These are phyloP conservation scores for Miniopterus natalensis DNA, from an alignment of 2,113 vertebrate genomes.

Conservation along the genomic window DNA sequence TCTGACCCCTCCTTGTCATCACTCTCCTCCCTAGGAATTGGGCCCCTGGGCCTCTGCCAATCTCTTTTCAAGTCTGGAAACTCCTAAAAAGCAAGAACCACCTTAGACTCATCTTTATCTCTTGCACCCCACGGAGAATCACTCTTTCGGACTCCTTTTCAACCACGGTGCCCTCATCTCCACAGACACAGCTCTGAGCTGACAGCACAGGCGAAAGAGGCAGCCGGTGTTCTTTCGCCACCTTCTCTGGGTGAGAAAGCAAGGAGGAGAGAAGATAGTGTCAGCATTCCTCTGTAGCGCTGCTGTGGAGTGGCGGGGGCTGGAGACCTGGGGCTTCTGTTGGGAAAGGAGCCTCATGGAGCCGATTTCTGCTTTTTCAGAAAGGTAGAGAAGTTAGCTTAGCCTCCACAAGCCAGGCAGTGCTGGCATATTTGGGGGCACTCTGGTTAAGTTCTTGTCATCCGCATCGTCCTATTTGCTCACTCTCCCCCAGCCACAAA, in stretches of 20 bases:
- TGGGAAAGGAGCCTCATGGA: not conserved
- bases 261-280: not conserved
- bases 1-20: not conserved
- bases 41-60: accelerated
- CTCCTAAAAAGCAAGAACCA: not conserved
- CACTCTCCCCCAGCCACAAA: not conserved
- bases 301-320: not conserved
- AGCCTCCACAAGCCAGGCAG: not conserved
- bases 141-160: not conserved
- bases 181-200: not conserved
- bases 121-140: too few relatives aligned
- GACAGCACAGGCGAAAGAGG: not conserved
- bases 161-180: not conserved
- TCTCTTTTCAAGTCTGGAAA: not conserved
- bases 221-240: not conserved
- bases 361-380: not conserved
- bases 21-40: not conserved
- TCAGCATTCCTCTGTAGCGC: not conserved
- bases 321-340: not conserved
- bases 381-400: not conserved
- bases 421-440: not conserved
- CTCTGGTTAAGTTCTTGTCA: not conserved
- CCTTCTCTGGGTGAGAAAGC: not conserved
- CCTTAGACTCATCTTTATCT: not conserved
- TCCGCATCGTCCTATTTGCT: not conserved